Percentiles rank a stretch among this genome's conserved stretches.
Conservation (phyloP, 2,797 vertebrate genomes). For the Paramormyrops hopkinsi region DNA sequence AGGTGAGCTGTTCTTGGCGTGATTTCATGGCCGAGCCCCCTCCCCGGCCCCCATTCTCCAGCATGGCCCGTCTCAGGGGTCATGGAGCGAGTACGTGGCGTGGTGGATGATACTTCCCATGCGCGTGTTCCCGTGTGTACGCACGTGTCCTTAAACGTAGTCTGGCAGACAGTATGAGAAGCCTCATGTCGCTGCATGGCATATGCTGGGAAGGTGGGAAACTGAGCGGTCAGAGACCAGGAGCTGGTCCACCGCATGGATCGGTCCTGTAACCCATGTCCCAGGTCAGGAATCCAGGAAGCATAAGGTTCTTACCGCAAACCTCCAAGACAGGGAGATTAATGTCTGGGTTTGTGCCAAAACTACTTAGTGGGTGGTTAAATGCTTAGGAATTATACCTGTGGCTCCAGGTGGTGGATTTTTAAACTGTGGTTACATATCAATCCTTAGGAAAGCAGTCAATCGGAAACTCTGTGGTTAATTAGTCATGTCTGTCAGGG, state of each 20-base stretch:
- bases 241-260: background rate
- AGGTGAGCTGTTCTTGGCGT: background rate
- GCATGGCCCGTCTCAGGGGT: background rate
- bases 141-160: background rate
- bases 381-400: background rate
- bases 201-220: background rate
- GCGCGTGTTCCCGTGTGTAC: conserved; percentile 22
- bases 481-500: background rate
- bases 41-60: background rate
- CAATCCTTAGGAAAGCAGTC: background rate
- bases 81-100: background rate
- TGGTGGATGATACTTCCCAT: background rate
- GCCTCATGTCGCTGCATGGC: background rate
- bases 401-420: background rate
- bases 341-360: background rate
- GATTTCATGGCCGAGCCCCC: background rate
- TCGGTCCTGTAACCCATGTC: background rate
- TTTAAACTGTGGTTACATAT: background rate
- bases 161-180: background rate
- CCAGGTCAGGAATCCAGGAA: background rate
- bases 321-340: background rate
- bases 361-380: background rate
- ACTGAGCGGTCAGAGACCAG: background rate
- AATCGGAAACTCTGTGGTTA: background rate
- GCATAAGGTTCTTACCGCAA: background rate